Evolutionary conservation across 2,797 vertebrate genomes (phyloP), one percentile per base, ranked within the genome.

Genomic region (Bradypodion pumilum): DNA sequence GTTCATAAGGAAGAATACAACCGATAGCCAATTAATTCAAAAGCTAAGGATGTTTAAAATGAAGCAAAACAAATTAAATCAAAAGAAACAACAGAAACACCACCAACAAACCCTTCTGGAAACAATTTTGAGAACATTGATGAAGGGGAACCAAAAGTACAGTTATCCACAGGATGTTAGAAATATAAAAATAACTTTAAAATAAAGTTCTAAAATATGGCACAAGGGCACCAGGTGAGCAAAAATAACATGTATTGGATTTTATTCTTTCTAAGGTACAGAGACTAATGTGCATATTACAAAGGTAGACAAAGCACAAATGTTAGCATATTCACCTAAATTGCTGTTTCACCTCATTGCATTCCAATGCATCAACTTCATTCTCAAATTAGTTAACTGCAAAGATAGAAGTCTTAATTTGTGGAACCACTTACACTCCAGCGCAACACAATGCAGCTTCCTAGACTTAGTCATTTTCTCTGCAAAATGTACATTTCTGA

Each of bases 361-460:
- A 92, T 89, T 91, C 86, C 82, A 93, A 52, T 86, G 52, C 74
- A 94, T 87, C 91, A 89, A 85, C 80, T 92, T 91, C 89, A 92
- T 92, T 93, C 85, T 93, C 89, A 87, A 86, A 92, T 94, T 91
- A 94, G 89, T 87, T 72, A 81, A 85, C 21, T 78, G 42, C 80
- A 91, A 80, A 90, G 85, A 49, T 84, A 89, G 88, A 89, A 93
- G 87, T 93, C 70, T 91, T 91, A 89, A 92, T 92, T 95, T 91
- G 92, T 91, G 88, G 80, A 93, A 68, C 66, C 88, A 91, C 83
- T 85, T 85, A 93, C 85, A 83, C 74, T 94, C 92, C 66, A 82
- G 78, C 81, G 93, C 66, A 94, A 92, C 92, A 93, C 91, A 92
- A 91, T 59, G 65, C 86, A 88, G 75, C 90, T 92, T 95, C 93